Conservation (phyloP, 2,797 vertebrate species). For the Spinus pinus region DNA sequence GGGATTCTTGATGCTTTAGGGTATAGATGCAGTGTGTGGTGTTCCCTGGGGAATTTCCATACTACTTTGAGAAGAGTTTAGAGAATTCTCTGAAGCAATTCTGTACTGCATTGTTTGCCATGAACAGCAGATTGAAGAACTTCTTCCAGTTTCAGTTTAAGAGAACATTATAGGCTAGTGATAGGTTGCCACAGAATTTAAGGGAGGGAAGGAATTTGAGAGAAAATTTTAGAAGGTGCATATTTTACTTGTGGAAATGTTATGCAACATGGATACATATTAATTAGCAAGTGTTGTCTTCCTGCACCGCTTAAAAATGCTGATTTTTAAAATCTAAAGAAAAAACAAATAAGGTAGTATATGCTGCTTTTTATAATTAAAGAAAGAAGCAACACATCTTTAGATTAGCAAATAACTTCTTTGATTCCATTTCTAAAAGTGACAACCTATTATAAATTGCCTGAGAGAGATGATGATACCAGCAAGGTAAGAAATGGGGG, state of each 20-base stretch:
- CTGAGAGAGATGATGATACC: not conserved
- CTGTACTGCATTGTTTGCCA: not conserved
- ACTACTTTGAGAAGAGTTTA: not conserved
- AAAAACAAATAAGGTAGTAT: not conserved
- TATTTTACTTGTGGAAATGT: not conserved
- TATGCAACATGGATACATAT: accelerated
- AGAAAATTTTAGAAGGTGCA: not conserved
- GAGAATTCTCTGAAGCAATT: not conserved
- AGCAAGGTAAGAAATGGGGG: not conserved
- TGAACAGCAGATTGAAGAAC: not conserved
- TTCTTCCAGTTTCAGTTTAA: not conserved
- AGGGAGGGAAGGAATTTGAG: not conserved
- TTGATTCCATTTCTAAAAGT: not conserved
- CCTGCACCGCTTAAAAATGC: not conserved
- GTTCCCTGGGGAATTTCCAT: not conserved
- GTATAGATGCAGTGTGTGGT: not conserved
- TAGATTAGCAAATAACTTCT: not conserved
- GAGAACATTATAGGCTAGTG: not conserved
- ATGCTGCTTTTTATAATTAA: not conserved
- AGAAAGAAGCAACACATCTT: not conserved
- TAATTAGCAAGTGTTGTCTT: not conserved
- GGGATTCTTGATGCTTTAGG: not conserved
- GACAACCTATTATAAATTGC: not conserved
- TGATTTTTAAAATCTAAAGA: not conserved
- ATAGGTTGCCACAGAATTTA: not conserved